Evolutionary conservation across 2,113 vertebrate genomes (phyloP).

Genomic region (Gadus chalcogrammus): DNA sequence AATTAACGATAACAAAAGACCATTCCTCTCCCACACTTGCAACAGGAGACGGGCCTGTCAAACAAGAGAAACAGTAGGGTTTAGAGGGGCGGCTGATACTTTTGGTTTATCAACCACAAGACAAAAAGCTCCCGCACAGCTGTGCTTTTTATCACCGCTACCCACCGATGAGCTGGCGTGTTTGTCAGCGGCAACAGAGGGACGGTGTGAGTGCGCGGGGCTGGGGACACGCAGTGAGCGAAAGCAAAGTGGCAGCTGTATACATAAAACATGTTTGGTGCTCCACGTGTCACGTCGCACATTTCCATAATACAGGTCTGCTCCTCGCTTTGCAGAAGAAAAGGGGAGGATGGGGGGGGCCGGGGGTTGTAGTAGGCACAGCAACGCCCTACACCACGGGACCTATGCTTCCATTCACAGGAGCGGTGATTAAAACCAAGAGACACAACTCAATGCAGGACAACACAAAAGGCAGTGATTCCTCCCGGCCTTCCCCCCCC

Average conservation of each 20-base stretch:
- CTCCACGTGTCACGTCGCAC: slow-evolving; percentile 48
- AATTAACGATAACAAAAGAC: no score
- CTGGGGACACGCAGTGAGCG: slow-evolving; percentile 55
- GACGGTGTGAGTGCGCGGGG: slow-evolving; percentile 52
- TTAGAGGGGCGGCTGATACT: slow-evolving; percentile 43
- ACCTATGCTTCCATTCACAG: slow-evolving; percentile 59
- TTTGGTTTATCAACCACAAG: no score
- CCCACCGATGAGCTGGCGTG: slow-evolving; percentile 54
- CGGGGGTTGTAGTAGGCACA: not conserved
- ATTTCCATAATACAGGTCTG: slow-evolving; percentile 67
- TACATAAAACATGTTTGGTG: slow-evolving; percentile 62
- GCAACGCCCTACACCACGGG: slow-evolving; percentile 48
- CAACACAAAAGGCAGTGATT: slow-evolving; percentile 69
- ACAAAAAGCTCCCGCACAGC: slow-evolving; percentile 60
- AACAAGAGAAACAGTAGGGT: slow-evolving; percentile 37
- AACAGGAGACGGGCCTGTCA: slow-evolving; percentile 42
- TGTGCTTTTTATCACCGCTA: slow-evolving; percentile 67
- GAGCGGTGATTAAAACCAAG: slow-evolving; percentile 70
- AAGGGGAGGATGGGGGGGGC: slow-evolving; percentile 30
- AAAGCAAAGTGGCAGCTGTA: slow-evolving; percentile 69
- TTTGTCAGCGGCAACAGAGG: slow-evolving; percentile 50
- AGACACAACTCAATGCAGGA: slow-evolving; percentile 60
- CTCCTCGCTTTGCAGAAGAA: slow-evolving; percentile 56
- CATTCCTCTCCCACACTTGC: slow-evolving; percentile 1
- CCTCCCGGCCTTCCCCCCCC: slow-evolving; percentile 46